Conservation (phyloP, 64 coral and sea anemone genomes). For the Porites australiensis region DNA sequence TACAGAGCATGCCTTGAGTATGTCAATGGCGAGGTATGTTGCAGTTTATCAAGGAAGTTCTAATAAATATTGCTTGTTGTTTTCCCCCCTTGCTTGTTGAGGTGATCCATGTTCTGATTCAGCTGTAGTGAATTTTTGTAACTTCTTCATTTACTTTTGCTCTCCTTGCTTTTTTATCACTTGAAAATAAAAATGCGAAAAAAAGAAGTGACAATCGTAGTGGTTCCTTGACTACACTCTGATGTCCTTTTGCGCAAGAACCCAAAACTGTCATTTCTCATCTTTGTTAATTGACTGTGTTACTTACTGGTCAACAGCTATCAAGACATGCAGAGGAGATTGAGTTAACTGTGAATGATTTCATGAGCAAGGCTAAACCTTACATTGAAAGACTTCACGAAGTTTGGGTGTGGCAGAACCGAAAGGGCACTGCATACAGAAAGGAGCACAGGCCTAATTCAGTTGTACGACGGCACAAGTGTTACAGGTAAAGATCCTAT, state of each 20-base stretch:
- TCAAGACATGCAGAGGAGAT: conserved; percentile 88
- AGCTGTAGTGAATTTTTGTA: no score
- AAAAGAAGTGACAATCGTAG: not conserved
- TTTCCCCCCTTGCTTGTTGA: no score
- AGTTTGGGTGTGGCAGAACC: conserved; percentile 98
- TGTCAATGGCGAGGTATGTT: conserved; percentile 92
- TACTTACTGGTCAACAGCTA: conserved; percentile 43
- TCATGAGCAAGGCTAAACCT: conserved; percentile 98
- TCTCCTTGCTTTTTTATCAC: no score
- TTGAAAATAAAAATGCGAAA: no score
- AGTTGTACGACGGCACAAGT: conserved; percentile 93
- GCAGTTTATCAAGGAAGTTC: conserved; percentile 12
- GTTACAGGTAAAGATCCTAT: conserved; percentile 74
- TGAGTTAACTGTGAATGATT: conserved; percentile 94
- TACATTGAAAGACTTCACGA: conserved; percentile 98
- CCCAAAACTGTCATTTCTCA: not conserved
- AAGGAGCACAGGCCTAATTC: conserved; percentile 93
- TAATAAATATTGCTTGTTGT: not conserved
- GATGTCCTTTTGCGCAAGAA: no score
- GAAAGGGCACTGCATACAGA: conserved; percentile 88
- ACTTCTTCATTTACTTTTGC: no score
- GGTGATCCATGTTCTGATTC: no score
- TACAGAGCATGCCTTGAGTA: conserved; percentile 95
- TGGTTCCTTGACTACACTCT: not conserved
- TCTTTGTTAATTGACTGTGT: not conserved